Conservation (phyloP, 2,888 invertebrate genomes). For the Agrilus mali region DNA sequence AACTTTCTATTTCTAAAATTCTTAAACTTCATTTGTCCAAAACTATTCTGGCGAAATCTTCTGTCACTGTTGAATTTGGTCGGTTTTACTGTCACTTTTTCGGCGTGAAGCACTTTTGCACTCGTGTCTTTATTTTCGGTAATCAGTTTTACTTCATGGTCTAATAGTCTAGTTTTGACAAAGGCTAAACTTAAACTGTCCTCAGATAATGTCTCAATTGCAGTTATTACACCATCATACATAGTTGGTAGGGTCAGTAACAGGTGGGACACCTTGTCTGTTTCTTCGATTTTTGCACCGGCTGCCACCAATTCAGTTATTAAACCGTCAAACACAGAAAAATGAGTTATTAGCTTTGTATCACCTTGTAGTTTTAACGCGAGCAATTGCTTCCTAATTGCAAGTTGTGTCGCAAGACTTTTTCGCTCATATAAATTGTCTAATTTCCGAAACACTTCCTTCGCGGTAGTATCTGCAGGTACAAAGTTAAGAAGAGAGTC, state of each 20-base stretch:
- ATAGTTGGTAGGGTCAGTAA: slow-evolving; percentile 13
- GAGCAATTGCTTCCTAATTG: slow-evolving; percentile 16
- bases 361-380: slow-evolving; percentile 14
- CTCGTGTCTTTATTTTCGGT: too few species aligned
- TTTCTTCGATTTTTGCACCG: slow-evolving; percentile 25
- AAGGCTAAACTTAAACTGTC: slow-evolving; percentile 12
- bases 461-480: too few species aligned
- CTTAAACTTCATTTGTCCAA: too few species aligned
- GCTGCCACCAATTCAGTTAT: slow-evolving; percentile 22
- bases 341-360: slow-evolving; percentile 17
- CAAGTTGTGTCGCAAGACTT: slow-evolving; percentile 19
- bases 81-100: too few species aligned
- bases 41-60: too few species aligned
- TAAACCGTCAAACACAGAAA: slow-evolving; percentile 23
- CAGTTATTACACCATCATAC: slow-evolving; percentile 15
- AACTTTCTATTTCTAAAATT: too few species aligned
- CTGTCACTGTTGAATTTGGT: too few species aligned
- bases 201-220: slow-evolving; percentile 13
- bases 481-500: too few species aligned
- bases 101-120: too few species aligned
- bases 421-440: slow-evolving; percentile 16
- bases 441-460: too few species aligned
- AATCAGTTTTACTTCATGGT: slow-evolving; percentile 11
- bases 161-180: slow-evolving; percentile 12
- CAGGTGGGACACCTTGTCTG: slow-evolving; percentile 22